phyloP scores from a whole-genome alignment of 2,888 invertebrate genomes.

The Polyommatus icarus region DNA sequence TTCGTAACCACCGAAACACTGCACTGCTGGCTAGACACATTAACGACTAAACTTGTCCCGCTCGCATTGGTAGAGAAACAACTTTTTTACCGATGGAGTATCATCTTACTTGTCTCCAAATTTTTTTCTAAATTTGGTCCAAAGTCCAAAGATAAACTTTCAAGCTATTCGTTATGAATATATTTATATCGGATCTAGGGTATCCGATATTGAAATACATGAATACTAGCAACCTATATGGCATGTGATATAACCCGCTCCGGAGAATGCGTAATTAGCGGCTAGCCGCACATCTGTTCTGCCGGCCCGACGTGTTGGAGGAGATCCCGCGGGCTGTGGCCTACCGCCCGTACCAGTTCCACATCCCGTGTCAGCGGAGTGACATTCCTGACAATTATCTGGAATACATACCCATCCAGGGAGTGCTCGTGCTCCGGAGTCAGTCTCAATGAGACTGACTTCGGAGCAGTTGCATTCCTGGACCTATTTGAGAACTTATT shows the following conservation, averaged over 20 bases:
- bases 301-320: neutral
- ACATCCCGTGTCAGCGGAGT: neutral
- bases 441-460: neutral
- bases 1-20: neutral
- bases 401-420: neutral
- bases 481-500: neutral
- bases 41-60: neutral
- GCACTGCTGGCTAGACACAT: neutral
- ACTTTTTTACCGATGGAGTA: too few species aligned
- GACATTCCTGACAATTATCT: conserved; percentile 13
- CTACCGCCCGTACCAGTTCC: conserved; percentile 2
- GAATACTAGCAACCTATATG: neutral
- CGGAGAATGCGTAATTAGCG: conserved; percentile 4
- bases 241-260: conserved; percentile 15
- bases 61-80: too few species aligned
- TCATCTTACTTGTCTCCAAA: too few species aligned
- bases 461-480: neutral
- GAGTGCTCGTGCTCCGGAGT: neutral
- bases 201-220: neutral
- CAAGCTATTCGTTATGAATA: neutral
- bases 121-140: too few species aligned
- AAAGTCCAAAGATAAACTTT: neutral
- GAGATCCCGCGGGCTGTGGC: conserved; percentile 3
- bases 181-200: neutral
- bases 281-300: conserved; percentile 10